Conservation (phyloP, 2,797 vertebrate species). For the Liasis olivaceus region DNA sequence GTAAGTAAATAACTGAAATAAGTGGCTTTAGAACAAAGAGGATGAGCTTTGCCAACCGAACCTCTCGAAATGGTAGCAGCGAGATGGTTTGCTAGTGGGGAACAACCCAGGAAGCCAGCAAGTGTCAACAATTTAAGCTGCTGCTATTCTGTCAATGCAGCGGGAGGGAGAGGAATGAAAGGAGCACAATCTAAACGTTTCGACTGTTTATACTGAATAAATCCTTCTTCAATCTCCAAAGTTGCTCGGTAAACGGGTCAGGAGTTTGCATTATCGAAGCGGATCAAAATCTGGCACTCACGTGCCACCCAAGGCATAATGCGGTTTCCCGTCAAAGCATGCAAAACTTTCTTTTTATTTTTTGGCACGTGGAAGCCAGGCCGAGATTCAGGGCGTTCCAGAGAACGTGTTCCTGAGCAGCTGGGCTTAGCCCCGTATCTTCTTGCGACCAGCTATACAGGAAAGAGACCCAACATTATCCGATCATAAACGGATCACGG, state of each 20-base stretch:
- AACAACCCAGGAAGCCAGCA: conserved; percentile 22
- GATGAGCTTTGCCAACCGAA: conserved; percentile 39
- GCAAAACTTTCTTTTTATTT: background rate
- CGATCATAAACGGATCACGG: background rate
- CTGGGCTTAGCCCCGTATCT: no score
- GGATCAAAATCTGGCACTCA: background rate
- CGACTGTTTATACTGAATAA: background rate
- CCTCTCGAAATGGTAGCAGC: conserved; percentile 37
- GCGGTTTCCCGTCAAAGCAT: background rate
- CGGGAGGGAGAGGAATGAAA: background rate
- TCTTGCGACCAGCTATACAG: background rate
- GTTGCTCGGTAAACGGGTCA: background rate
- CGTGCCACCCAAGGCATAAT: background rate
- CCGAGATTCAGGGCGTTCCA: no score
- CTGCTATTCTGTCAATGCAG: background rate
- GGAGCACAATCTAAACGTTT: background rate
- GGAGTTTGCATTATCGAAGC: background rate
- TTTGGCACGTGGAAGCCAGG: no score
- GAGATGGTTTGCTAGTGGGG: conserved; percentile 4
- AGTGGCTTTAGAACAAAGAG: conserved; percentile 49
- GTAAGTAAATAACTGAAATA: no score
- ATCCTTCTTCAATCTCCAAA: background rate
- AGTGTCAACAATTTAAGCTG: conserved; percentile 37
- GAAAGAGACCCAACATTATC: background rate
- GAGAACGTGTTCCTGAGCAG: no score